Base-by-base conservation (phyloP, 2,888 invertebrate species). In the Ctenicera cuprea region DNA sequence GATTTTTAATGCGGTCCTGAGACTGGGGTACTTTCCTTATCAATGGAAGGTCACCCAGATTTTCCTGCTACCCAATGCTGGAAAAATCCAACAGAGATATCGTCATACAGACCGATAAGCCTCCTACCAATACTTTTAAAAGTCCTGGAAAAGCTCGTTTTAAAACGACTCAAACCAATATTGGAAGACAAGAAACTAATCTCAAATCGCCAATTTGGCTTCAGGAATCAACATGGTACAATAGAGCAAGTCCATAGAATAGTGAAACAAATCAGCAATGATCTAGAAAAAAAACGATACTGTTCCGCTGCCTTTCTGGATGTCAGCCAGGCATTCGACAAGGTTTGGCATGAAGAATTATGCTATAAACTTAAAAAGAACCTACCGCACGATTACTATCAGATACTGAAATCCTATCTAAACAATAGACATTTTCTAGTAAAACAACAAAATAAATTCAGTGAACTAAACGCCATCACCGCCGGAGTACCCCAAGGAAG, bases 141-240 rank as follows among this genome's bases (percentile, higher is more conserved):
- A 52, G 12, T 20, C 11, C 12, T 57, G 3, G 7, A 57, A 33
- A 33, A 57, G 14, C n/a, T 8, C 20, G 16, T n/a, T 45, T n/a
- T 45, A 16, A 45, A 45, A 45, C 8, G 43, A 16, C 43, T 45
- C 14, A 16, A 45, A 3, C 43, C 3, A 52, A 52, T 52, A 52
- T n/a, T 52, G n/a, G 52, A 52, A 22, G 52, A 52, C 2, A 52
- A 52, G 14, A 52, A 52, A 22, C 22, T 57, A 57, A 57, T 30
- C 30, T n/a, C 57, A n/a, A 16, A 57, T 4, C 37, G n/a, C n/a
- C n/a, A n/a, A n/a, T n/a, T n/a, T n/a, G n/a, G n/a, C n/a, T n/a
- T n/a, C n/a, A n/a, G n/a, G 30, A 57, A 57, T n/a, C 7, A 48
- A 48, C 20, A 48, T 20, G 48, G 48, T 9, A 16, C n/a, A 33